Base-by-base conservation (phyloP, 2,888 invertebrate species). In the Melieria omissa region DNA sequence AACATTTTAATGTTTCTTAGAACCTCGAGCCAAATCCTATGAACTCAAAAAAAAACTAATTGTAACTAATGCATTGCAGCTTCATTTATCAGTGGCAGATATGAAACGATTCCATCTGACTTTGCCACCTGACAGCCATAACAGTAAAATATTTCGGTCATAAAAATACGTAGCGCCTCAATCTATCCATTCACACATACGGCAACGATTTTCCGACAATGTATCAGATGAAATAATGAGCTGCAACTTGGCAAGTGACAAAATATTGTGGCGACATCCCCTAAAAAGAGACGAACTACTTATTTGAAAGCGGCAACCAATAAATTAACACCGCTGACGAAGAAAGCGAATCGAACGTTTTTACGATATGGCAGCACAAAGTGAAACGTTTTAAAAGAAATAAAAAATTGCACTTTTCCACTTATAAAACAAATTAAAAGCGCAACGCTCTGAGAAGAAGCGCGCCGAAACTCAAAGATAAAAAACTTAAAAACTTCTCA, bases 401-500 rank as follows among this genome's bases (percentile, higher is more conserved):
- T 62, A 74, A 74, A 71, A 73, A 74, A 71, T 58, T 46, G 57
- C 68, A 65, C 57, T 49, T 52, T 58, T 49, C 45, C 47, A 68
- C 54, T 47, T 55, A 46, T 54, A 63, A 70, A 70, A 65, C 73
- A 70, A 73, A 60, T 73, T 73, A 70, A 64, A 46, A 58, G 2
- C 45, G 10, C n/a, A 65, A 45, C 44, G 52, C n/a, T 62, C 45
- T 10, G 44, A 49, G 14, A 64, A 60, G 47, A 57, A 61, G 12
- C 10, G n/a, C 41, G 14, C 44, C 47, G 60, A 41, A 46, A 14
- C 45, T 60, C 29, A 71, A 62, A 46, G 62, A 63, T 63, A 67
- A 67, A 72, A 67, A 72, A 64, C 64, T 49, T 64, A 58, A 72
- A 72, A 63, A 67, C 45, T 64, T 63, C 63, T 72, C 67, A 72